phyloP scores from a whole-genome alignment of 2,797 vertebrate genomes.

The Peromyscus aztecus region DNA sequence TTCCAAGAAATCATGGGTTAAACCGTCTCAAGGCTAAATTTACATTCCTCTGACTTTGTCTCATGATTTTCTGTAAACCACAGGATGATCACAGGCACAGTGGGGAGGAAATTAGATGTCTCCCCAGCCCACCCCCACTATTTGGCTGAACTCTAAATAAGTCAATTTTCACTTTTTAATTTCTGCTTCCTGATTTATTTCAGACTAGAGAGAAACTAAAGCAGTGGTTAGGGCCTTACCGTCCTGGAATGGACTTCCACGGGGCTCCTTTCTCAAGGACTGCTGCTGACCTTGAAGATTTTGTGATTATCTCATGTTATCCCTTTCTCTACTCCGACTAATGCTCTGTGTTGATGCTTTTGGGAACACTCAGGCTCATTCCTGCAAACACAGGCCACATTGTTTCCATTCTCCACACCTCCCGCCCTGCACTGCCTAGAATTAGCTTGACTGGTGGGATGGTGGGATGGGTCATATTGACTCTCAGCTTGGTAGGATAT shows the following conservation, averaged over 20 bases:
- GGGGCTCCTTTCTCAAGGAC: not conserved
- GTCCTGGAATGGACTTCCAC: not conserved
- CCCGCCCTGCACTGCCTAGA: not conserved
- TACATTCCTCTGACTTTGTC: not conserved
- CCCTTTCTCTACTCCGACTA: not conserved
- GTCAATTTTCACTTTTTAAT: not conserved
- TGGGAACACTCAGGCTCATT: accelerated
- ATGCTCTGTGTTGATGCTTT: not conserved
- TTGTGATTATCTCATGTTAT: not conserved
- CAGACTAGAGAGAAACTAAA: not conserved
- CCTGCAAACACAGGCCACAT: not conserved
- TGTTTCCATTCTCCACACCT: not conserved
- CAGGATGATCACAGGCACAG: not conserved
- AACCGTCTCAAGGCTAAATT: not conserved
- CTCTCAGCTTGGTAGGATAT: too few relatives aligned
- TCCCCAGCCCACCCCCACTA: not conserved
- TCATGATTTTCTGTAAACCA: not conserved
- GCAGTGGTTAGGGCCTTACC: too few relatives aligned
- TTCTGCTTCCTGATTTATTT: not conserved
- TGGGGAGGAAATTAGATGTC: not conserved
- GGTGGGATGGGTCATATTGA: not conserved
- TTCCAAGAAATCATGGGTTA: not conserved
- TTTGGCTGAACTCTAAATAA: not conserved
- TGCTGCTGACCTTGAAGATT: not conserved
- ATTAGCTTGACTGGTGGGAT: not conserved